Evolutionary conservation across 2,797 vertebrate species (phyloP).

Genomic region (Heterohyrax brucei): DNA sequence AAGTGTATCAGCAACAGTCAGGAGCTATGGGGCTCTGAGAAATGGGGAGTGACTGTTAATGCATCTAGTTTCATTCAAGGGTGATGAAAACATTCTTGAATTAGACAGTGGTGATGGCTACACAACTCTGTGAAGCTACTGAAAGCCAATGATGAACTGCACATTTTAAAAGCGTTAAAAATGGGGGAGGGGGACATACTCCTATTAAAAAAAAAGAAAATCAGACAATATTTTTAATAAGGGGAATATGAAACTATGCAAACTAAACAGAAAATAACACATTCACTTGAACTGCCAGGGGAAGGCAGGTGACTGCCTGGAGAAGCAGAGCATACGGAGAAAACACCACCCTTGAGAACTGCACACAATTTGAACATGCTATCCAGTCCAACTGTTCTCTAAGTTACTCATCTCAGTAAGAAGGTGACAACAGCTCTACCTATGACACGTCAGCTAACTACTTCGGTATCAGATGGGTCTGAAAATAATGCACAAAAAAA

Average conservation of each 20-base stretch:
- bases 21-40: too few relatives aligned
- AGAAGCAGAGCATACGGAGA: not conserved
- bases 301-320: not conserved
- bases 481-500: not conserved
- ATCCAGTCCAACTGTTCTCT: not conserved
- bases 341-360: too few relatives aligned
- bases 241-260: not conserved
- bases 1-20: too few relatives aligned
- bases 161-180: too few relatives aligned
- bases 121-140: too few relatives aligned
- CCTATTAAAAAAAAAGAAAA: not conserved
- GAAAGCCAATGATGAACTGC: not conserved
- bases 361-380: fast-evolving
- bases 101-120: too few relatives aligned
- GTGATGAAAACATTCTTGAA: too few relatives aligned
- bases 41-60: too few relatives aligned
- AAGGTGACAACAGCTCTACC: fast-evolving
- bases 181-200: not conserved
- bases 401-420: too few relatives aligned
- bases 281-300: not conserved
- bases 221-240: not conserved
- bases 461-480: not conserved
- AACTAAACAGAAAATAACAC: not conserved
- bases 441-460: too few relatives aligned
- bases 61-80: too few relatives aligned